Conservation (phyloP, 2,888 invertebrate species). For the Dynastes grantii region DNA sequence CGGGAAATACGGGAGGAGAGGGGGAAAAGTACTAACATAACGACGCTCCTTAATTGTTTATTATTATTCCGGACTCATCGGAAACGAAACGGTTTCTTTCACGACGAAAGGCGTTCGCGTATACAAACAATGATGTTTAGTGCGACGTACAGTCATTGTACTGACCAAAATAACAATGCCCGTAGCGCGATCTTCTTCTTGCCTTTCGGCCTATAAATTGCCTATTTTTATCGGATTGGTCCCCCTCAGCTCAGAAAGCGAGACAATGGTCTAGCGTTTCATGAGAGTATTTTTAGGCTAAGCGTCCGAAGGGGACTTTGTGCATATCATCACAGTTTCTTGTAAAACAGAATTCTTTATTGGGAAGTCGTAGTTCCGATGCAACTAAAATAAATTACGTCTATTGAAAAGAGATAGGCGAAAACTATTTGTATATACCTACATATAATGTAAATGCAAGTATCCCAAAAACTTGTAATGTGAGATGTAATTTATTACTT, state of each 20-base stretch:
- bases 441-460: no score
- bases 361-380: background rate
- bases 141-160: conserved; percentile 33
- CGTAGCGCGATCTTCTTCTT: conserved; percentile 16
- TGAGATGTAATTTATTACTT: no score
- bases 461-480: no score
- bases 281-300: conserved; percentile 22
- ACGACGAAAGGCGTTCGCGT: conserved; percentile 15
- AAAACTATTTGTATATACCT: no score
- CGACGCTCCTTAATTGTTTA: conserved; percentile 38
- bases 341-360: conserved; percentile 1
- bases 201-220: background rate
- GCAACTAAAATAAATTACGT: no score
- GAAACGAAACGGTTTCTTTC: conserved; percentile 47
- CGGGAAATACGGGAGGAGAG: conserved; percentile 1
- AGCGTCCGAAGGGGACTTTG: conserved; percentile 16
- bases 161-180: conserved; percentile 46
- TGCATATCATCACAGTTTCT: background rate
- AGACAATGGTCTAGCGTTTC: conserved; percentile 20
- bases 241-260: conserved; percentile 9
- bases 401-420: no score
- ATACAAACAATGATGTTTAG: conserved; percentile 13
- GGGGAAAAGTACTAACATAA: background rate
- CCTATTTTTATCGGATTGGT: conserved; percentile 29
- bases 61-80: conserved; percentile 44